Evolutionary conservation across 2,888 invertebrate species (phyloP), one percentile per base, ranked within the genome.

Genomic region (Tolmerus cingulatus): DNA sequence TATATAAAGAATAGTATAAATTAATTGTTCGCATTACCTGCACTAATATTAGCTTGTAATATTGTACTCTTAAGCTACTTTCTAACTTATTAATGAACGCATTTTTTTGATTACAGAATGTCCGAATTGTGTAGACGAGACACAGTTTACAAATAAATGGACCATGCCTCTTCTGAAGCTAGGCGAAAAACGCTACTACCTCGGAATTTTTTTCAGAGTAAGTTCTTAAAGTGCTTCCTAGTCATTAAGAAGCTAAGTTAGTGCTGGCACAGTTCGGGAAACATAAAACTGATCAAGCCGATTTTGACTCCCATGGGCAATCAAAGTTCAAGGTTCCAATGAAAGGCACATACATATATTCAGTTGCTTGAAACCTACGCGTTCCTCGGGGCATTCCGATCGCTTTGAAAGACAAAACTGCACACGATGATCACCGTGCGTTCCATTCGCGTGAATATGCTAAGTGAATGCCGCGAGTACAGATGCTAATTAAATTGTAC

Each of bases 161-260:
- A 97, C 97, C 86, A 97, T 97, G 97, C 97, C 97, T 12, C 93
- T 97, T 88, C 94, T 97, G 89, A 97, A 97, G 91, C 95, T 97
- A 77, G 97, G 97, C 74, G 97, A 97, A 91, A 98, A 97, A 92
- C 94, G 96, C 91, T 97, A 97, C 92, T 98, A 98, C 92, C 93
- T 98, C 90, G 97, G 97, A 91, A 97, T 97, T 92, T 98, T 98
- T 93, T 98, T 97, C 93, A 97, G 97, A 96, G 97, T 97, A 94
- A 94, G 93, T 91, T 16, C 88, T 74, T 19, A 19, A 55, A 16
- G 27, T 12, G 23, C 43, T 14, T 46, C 43, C 43, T 46, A 46
- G 66, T 27, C 23, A 27, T 66, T 55, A 19, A 19, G 5, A 27
- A 23, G 8, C 5, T 19, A 9, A 23, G 4, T 23, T 66, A 66